phyloP scores from a whole-genome alignment of 2,888 invertebrate genomes.

The Agrochola litura region DNA sequence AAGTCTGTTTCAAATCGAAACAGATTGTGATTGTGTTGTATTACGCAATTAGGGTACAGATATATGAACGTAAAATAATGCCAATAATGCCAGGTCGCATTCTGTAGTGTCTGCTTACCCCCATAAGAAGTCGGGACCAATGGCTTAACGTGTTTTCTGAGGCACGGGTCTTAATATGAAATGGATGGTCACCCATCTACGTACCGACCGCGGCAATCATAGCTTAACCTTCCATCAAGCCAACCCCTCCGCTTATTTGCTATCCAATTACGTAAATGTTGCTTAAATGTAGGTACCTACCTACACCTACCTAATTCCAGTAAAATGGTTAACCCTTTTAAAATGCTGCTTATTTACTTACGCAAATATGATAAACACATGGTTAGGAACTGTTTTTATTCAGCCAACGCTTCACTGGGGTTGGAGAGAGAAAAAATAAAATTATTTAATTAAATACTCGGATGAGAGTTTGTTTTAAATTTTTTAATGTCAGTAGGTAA shows the following conservation, averaged over 20 bases:
- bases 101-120: no score
- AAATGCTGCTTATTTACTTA: conserved; percentile 35
- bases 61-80: no score
- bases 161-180: no score
- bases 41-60: no score
- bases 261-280: not conserved
- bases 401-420: not conserved
- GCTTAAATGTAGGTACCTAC: not conserved
- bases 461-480: conserved; percentile 15
- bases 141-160: no score
- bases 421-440: conserved; percentile 16
- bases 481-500: conserved; percentile 29
- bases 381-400: conserved; percentile 24
- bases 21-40: no score
- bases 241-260: not conserved
- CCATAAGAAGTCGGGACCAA: not conserved
- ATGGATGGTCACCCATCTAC: no score
- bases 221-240: not conserved
- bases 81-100: no score
- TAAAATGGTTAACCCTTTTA: conserved; percentile 21
- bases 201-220: no score
- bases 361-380: conserved; percentile 38
- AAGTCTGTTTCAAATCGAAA: no score
- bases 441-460: conserved; percentile 45
- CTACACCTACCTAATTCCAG: no score